These are phyloP conservation scores for Entomobrya proxima DNA, from an alignment of 2,888 invertebrate species.

Conservation along the genomic window DNA sequence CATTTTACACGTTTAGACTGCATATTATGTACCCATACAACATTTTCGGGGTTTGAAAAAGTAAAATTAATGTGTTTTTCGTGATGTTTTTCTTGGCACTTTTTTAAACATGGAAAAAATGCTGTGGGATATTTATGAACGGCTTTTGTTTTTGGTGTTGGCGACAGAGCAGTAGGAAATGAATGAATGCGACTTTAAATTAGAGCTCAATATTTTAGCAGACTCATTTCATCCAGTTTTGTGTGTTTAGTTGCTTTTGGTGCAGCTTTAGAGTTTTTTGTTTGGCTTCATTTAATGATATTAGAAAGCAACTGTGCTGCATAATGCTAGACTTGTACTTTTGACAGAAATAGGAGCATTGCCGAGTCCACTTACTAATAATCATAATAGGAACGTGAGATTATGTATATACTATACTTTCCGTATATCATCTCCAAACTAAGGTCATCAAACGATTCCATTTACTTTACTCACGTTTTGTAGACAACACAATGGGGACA, in stretches of 20 bases:
- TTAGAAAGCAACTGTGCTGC: no score
- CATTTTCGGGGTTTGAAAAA: neutral
- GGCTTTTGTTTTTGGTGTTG: conserved; percentile 1
- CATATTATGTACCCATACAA: neutral
- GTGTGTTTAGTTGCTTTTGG: neutral
- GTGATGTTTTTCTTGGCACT: conserved; percentile 34
- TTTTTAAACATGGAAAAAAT: neutral
- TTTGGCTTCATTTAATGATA: no score
- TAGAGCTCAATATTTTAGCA: neutral
- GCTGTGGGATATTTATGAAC: conserved; percentile 1
- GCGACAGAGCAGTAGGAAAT: neutral
- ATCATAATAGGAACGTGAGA: no score
- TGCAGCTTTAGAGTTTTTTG: no score
- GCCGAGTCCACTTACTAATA: no score
- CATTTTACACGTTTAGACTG: neutral
- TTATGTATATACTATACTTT: no score
- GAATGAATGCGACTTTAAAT: neutral
- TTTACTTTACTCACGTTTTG: no score
- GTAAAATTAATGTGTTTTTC: conserved; percentile 39
- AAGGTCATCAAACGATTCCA: no score
- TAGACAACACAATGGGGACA: no score
- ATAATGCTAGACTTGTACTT: no score
- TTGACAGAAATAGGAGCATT: no score
- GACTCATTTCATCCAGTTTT: neutral
- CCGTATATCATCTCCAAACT: no score